These are phyloP conservation scores for Motacilla tschutschensis DNA, from an alignment of 2,113 vertebrate genomes.

Conservation along the genomic window DNA sequence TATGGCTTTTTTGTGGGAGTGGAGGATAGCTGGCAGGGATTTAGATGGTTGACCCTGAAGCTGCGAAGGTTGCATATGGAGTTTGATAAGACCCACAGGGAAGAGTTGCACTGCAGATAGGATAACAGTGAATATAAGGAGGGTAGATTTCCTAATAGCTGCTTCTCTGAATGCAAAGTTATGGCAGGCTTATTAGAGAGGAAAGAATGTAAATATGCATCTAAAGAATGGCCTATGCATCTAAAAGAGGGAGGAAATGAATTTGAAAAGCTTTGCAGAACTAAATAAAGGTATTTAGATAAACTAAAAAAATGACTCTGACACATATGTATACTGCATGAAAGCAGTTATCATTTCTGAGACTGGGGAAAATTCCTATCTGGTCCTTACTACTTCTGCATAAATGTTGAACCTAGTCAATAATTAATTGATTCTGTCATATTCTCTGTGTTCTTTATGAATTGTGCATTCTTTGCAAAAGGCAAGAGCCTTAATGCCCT, in stretches of 20 bases:
- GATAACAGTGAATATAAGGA: not conserved
- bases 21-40: not conserved
- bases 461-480: not conserved
- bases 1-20: not conserved
- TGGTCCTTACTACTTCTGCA: not conserved
- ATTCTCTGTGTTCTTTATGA: not conserved
- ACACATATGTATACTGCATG: not conserved
- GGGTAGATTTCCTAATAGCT: not conserved
- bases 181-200: not conserved
- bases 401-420: not conserved
- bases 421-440: not conserved
- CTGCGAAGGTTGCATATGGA: not conserved
- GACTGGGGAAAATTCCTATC: not conserved
- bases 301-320: not conserved
- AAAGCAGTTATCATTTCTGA: not conserved
- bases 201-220: not conserved
- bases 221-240: not conserved
- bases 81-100: not conserved
- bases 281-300: not conserved
- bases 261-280: not conserved
- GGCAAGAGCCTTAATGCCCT: not conserved
- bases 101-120: constrained; percentile 1
- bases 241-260: not conserved
- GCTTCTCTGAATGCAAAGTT: not conserved
- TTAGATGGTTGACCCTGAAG: not conserved